These are phyloP conservation scores for Muntiacus muntjak DNA, from an alignment of 2,113 vertebrate species.

Conservation along the genomic window DNA sequence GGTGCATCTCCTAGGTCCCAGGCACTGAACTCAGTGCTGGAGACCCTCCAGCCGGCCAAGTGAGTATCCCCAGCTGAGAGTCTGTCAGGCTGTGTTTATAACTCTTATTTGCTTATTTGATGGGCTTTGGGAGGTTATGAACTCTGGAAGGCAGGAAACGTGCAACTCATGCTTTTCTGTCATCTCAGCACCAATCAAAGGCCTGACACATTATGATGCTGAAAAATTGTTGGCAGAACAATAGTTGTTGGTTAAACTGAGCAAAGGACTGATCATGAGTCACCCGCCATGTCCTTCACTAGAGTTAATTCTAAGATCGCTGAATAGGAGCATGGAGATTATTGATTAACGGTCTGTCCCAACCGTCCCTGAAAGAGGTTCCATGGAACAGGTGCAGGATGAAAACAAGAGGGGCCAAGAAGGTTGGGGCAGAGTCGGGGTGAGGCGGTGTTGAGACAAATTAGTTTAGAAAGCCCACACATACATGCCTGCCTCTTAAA, in stretches of 20 bases:
- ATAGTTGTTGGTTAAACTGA: not conserved
- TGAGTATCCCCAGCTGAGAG: not conserved
- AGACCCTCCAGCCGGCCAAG: not conserved
- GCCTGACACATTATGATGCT: not conserved
- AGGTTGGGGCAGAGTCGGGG: fast-evolving
- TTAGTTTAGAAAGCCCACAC: not conserved
- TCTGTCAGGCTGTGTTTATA: not conserved
- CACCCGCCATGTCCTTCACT: not conserved
- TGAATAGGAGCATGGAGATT: not conserved
- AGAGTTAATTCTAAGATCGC: not conserved
- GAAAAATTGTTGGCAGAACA: not conserved
- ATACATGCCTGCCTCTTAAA: not conserved
- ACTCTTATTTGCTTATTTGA: not conserved
- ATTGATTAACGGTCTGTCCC: not conserved
- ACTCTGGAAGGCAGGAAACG: not conserved
- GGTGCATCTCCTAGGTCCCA: no score
- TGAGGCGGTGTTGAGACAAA: not conserved
- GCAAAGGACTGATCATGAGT: not conserved
- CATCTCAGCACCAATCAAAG: not conserved
- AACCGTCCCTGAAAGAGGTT: not conserved
- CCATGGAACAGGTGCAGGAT: not conserved
- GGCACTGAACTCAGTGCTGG: not conserved
- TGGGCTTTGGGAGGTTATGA: not conserved
- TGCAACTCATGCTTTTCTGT: not conserved
- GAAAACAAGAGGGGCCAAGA: not conserved